Conservation (phyloP, 2,113 vertebrate species). For the Carollia perspicillata region DNA sequence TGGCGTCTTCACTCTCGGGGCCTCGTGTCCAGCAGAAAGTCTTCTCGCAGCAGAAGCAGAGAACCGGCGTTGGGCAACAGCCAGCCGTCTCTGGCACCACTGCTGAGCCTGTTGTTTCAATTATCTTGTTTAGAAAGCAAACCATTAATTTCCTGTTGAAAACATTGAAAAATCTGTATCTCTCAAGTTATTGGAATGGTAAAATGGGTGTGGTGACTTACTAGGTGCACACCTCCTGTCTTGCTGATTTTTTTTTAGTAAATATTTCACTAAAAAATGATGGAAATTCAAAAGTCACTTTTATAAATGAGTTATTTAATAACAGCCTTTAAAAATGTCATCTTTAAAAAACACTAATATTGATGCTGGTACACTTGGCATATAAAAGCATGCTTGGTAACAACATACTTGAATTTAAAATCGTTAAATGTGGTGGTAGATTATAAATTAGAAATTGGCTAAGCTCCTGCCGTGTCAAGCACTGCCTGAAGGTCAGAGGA, state of each 20-base stretch:
- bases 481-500: not conserved
- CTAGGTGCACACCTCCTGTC: slow-evolving; percentile 4
- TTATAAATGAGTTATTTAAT: not conserved
- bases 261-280: slow-evolving; percentile 29
- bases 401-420: not conserved
- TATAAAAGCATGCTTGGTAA: not conserved
- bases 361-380: not conserved
- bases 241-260: slow-evolving; percentile 35
- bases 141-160: slow-evolving; percentile 61
- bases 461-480: not conserved
- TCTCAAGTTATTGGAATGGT: slow-evolving; percentile 31
- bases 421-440: not conserved
- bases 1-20: not conserved
- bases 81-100: not conserved
- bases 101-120: not conserved
- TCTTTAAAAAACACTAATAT: not conserved
- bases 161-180: slow-evolving; percentile 39
- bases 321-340: not conserved
- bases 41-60: not conserved
- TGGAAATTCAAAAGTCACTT: not conserved
- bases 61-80: not conserved
- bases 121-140: slow-evolving; percentile 57
- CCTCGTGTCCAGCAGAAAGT: not conserved
- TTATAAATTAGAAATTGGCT: not conserved
- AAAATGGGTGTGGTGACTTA: not conserved